Base-by-base conservation (phyloP, 2,113 vertebrate species). In the Semnornis frantzii region DNA sequence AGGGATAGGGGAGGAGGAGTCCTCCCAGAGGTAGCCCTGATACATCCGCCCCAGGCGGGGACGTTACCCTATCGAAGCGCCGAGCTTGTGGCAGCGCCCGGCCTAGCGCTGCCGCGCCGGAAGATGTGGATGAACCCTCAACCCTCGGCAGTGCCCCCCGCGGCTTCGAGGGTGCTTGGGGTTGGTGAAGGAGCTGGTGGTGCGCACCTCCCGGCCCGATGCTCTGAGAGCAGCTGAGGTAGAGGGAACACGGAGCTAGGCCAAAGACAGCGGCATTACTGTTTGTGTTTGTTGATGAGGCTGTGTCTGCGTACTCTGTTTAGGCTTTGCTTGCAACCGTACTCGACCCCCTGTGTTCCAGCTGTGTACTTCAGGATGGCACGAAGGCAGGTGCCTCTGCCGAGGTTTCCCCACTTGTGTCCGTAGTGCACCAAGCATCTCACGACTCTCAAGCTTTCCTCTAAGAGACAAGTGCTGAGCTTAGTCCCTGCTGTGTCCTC, bases 401-500 rank as follows among this genome's bases (percentile, higher is more conserved):
- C 10, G 4, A 2, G 6, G 6, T 27, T 23, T 55, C 15, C 52
- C 21, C 12, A 0, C 28, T 27, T 5, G 39, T 52, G 66, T 15
- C 62, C 48, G 3, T 0, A 2, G 16, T 0, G 62, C 15, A 8
- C 42, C 30, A 2, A 6, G 31, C 24, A 1, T 20, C 18, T 4
- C 5, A 1, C 31, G 12, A 20, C 9, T 1, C 2, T 37, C 58
- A 0, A 1, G 42, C 28, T 42, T 55, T 25, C 27, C 15, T 12
- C 3, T 4, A 34, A 18, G 63, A 28, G 18, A 20, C 6, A 2
- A 19, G 33, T 9, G 46, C 50, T 62, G 70, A 3, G 15, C 58
- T 72, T 63, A 48, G 75, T 44, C 28, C 33, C 5, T 0, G 1
- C 48, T 3, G 8, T 3, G 28, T 8, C 31, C 25, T 48, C 31